These are phyloP conservation scores for Nasonia oneida DNA, from an alignment of 2,888 invertebrate species.

Conservation along the genomic window DNA sequence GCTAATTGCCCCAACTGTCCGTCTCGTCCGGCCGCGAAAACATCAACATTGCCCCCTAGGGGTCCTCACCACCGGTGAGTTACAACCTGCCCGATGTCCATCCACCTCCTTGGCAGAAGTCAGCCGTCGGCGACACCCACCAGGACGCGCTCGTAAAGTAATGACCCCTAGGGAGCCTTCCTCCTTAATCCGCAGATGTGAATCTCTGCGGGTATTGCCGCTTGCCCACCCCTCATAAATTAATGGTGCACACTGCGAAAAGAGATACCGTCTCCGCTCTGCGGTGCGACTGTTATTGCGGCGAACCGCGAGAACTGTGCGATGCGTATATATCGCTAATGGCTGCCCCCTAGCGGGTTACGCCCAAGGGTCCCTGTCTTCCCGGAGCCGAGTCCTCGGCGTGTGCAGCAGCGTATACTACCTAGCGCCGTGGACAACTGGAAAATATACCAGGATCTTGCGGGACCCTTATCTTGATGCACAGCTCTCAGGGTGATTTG, in stretches of 20 bases:
- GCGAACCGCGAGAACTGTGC: constrained; percentile 48
- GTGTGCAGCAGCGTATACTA: not conserved
- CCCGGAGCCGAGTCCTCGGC: not conserved
- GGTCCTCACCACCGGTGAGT: constrained; percentile 18
- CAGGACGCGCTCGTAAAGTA: constrained; percentile 47
- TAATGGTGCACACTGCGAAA: not conserved
- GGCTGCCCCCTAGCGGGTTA: constrained; percentile 52
- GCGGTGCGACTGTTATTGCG: constrained; percentile 36
- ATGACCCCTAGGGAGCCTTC: constrained; percentile 40
- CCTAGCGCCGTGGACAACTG: not conserved
- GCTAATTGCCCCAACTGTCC: constrained; percentile 38
- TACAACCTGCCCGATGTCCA: constrained; percentile 39
- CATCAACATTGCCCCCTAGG: constrained; percentile 46
- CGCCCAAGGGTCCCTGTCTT: constrained; percentile 21
- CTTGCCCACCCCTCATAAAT: constrained; percentile 45
- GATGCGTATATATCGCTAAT: constrained; percentile 43
- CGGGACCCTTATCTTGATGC: constrained; percentile 2
- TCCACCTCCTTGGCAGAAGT: not conserved
- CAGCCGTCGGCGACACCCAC: constrained; percentile 33
- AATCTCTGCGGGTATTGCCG: constrained; percentile 48
- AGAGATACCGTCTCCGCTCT: not conserved
- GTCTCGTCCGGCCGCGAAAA: constrained; percentile 26
- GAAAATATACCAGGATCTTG: not conserved
- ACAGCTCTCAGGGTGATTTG: not conserved
- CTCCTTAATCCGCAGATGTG: constrained; percentile 43